Evolutionary conservation across 2,113 vertebrate genomes (phyloP).

Genomic region (Odontesthes bonariensis): DNA sequence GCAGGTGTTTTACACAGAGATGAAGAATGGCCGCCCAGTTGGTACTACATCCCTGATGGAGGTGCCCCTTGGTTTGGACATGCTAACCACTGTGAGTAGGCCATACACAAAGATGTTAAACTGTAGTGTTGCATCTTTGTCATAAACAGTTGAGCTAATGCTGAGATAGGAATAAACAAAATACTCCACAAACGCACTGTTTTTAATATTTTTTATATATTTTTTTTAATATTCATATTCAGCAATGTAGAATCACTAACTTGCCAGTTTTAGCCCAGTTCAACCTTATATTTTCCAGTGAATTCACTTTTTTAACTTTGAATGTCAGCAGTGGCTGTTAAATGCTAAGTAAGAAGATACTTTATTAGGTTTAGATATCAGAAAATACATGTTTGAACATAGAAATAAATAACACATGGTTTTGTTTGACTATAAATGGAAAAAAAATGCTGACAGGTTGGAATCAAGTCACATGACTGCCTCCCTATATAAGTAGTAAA

Average conservation of each 20-base stretch:
- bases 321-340: too few species aligned
- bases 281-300: too few species aligned
- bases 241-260: neutral
- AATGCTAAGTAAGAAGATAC: too few species aligned
- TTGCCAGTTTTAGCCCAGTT: neutral
- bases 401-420: too few species aligned
- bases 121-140: neutral
- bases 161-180: too few species aligned
- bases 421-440: too few species aligned
- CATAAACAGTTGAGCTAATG: neutral
- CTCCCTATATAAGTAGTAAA: too few species aligned
- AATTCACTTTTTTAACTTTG: too few species aligned
- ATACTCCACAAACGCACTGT: neutral
- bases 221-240: neutral
- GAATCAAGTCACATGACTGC: too few species aligned
- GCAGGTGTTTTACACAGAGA: slow-evolving; percentile 92
- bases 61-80: slow-evolving; percentile 85
- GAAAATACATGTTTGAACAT: too few species aligned
- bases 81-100: slow-evolving; percentile 85
- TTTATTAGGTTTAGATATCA: too few species aligned
- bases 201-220: neutral
- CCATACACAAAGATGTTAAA: neutral
- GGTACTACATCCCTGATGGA: slow-evolving; percentile 77
- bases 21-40: slow-evolving; percentile 78
- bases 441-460: too few species aligned